These are phyloP conservation scores for Coregonus ussuriensis DNA, from an alignment of 2,797 vertebrate genomes.

Conservation along the genomic window DNA sequence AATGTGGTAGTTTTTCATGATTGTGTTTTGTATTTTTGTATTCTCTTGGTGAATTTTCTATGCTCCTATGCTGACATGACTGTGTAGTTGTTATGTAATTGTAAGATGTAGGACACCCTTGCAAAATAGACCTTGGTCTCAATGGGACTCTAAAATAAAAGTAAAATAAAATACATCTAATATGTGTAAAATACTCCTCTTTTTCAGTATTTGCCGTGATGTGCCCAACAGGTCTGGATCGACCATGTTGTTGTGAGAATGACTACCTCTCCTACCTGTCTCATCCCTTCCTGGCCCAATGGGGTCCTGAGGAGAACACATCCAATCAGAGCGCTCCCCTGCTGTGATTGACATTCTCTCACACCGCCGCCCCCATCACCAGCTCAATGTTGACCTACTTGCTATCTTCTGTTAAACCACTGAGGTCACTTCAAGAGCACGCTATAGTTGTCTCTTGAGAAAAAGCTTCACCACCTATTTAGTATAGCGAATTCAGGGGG, in stretches of 20 bases:
- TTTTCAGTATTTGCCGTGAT: no score
- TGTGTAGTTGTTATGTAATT: no score
- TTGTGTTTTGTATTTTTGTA: no score
- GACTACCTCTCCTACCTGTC: not conserved
- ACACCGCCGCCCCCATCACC: constrained; percentile 52
- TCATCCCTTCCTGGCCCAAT: constrained; percentile 20
- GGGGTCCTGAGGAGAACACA: constrained; percentile 36
- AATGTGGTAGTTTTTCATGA: no score
- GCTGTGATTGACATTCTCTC: constrained; percentile 59
- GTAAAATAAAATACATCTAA: no score
- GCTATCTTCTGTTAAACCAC: constrained; percentile 45
- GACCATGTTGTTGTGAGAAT: not conserved
- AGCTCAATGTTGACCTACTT: constrained; percentile 45
- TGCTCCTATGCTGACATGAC: no score
- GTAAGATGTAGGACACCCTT: no score
- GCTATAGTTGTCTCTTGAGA: not conserved
- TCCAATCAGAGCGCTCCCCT: constrained; percentile 48
- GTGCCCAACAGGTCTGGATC: not conserved
- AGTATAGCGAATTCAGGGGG: not conserved
- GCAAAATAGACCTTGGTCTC: no score
- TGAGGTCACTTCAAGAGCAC: not conserved
- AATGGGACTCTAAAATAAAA: no score
- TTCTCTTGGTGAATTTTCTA: no score
- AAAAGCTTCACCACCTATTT: not conserved
- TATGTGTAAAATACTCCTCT: no score